Evolutionary conservation across 2,113 vertebrate species (phyloP).

Genomic region (Podarcis raffonei): DNA sequence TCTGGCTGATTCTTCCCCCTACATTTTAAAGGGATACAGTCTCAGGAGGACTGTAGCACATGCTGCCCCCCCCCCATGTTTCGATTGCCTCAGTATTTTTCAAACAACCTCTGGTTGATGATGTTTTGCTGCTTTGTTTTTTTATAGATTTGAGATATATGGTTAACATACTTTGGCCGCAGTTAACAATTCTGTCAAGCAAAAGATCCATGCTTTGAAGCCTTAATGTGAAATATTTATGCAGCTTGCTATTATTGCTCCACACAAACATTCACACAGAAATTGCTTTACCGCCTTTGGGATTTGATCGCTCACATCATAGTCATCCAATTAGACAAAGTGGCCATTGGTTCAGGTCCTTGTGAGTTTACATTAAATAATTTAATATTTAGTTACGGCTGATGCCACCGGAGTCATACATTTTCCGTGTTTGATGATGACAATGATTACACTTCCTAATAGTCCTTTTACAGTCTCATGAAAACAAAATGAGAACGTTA

Average conservation of each 20-base stretch:
- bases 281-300: constrained; percentile 14
- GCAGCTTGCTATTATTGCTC: background rate
- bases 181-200: background rate
- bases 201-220: background rate
- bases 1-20: background rate
- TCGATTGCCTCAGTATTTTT: background rate
- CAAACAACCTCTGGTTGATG: background rate
- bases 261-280: background rate
- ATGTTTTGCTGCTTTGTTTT: background rate
- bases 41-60: background rate
- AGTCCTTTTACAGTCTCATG: background rate
- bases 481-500: background rate
- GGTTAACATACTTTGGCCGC: background rate
- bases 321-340: constrained; percentile 65
- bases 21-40: background rate
- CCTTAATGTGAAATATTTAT: background rate
- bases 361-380: constrained; percentile 15
- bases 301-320: constrained; percentile 39
- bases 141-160: background rate
- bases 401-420: constrained; percentile 11
- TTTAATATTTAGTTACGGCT: background rate
- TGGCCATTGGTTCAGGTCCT: constrained; percentile 57
- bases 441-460: background rate
- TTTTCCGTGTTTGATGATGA: background rate
- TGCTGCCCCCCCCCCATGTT: no score